phyloP scores from a whole-genome alignment of 2,113 vertebrate species.

The Erythrocercus mccallii region DNA sequence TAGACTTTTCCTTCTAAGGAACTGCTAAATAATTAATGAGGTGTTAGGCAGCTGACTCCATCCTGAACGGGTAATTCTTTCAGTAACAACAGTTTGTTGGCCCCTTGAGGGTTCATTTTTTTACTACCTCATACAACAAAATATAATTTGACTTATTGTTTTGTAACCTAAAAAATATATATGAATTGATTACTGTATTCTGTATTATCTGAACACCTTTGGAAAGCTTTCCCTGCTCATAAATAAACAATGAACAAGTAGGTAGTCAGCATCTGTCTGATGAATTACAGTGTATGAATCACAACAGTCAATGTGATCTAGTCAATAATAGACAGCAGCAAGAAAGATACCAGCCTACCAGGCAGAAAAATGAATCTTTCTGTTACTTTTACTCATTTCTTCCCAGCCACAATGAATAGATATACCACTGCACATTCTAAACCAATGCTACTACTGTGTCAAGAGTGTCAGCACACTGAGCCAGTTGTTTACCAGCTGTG shows the following conservation, averaged over 20 bases:
- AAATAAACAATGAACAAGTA: slow-evolving; percentile 64
- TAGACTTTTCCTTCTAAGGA: slow-evolving; percentile 74
- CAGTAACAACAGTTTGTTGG: slow-evolving; percentile 68
- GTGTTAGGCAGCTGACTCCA: slow-evolving; percentile 61
- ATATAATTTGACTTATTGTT: slow-evolving; percentile 61
- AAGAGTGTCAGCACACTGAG: background rate
- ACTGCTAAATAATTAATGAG: slow-evolving; percentile 80
- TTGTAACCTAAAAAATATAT: slow-evolving; percentile 21
- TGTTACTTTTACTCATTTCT: background rate
- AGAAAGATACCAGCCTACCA: background rate
- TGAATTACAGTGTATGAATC: slow-evolving; percentile 40
- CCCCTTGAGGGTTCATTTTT: slow-evolving; percentile 50
- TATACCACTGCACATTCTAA: background rate
- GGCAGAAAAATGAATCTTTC: background rate
- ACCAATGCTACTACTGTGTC: fast-evolving
- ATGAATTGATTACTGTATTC: slow-evolving; percentile 38
- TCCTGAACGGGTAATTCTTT: slow-evolving; percentile 71
- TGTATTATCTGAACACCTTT: slow-evolving; percentile 52
- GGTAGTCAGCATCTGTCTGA: slow-evolving; percentile 37
- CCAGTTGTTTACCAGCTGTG: background rate
- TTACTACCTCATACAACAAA: background rate
- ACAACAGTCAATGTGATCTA: slow-evolving; percentile 6
- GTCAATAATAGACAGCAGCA: slow-evolving; percentile 30
- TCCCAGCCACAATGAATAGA: background rate
- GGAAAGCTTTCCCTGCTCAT: slow-evolving; percentile 44